Evolutionary conservation across 1,140 invertebrate genomes (phyloP), one percentile per base, ranked within the genome.

Genomic region (Bombus huntii): DNA sequence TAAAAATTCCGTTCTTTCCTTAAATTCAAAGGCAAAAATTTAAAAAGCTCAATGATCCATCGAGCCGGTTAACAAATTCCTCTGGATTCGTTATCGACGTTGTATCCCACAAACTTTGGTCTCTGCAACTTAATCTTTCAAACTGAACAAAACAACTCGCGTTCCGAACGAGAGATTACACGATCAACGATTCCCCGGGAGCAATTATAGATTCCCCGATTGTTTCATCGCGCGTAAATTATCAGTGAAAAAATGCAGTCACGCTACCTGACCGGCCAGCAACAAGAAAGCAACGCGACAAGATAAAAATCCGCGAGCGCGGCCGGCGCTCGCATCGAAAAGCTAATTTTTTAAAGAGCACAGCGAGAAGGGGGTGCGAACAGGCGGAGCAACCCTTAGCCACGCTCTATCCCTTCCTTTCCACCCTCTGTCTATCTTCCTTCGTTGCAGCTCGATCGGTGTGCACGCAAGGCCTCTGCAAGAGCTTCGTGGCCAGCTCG

Each of bases 321-420:
- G 39, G 37, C 34, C n/a, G 44, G 34, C 13, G 85, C 76, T 84
- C 68, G 81, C 62, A 84, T 81, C 75, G 87, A 80, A 75, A 76
- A 83, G 90, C 89, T 91, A 91, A 91, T 91, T 91, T 91, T 91
- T 91, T 91, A 91, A 91, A 90, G 87, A 91, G 90, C 82, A 90
- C 79, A 84, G 70, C 85, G 77, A 88, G 81, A 88, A 87, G 82
- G 82, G 90, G 85, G 87, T 91, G 89, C 80, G 87, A 91, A 91
- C 89, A 89, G 87, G 65, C 83, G 77, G 85, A 83, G 85, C 85
- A 81, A 89, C 87, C 79, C 89, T 79, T 81, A 31, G 53, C 57
- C 31, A 47, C 39, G 76, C 68, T 59, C 53, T 5, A 25, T 42
- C 59, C n/a, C 68, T 53, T 25, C n/a, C 6, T 13, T 18, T 42